These are phyloP conservation scores for Eristalis pertinax DNA, from an alignment of 2,888 invertebrate species.

Conservation along the genomic window DNA sequence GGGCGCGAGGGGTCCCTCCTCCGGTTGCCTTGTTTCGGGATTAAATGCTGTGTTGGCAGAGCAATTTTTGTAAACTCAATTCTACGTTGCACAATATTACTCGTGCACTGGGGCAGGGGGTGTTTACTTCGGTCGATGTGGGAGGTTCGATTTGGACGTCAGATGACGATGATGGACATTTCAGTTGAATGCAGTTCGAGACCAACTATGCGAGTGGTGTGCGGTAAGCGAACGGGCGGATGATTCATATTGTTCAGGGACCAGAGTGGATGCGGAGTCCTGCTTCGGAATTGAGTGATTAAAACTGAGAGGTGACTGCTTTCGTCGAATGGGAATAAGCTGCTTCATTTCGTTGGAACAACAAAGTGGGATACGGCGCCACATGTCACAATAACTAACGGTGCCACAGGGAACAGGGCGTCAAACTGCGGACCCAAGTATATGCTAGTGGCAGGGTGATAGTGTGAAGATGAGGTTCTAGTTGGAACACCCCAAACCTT, in stretches of 20 bases:
- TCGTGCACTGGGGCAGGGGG: not conserved
- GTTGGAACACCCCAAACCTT: too few relatives aligned
- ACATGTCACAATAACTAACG: too few relatives aligned
- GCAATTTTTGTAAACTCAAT: conserved; percentile 13
- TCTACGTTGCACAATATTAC: not conserved
- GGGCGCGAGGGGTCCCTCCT: not conserved
- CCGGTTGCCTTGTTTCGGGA: not conserved
- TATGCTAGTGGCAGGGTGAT: too few relatives aligned
- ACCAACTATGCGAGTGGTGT: not conserved
- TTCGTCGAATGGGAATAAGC: too few relatives aligned
- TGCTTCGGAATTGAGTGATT: not conserved
- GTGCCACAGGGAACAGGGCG: too few relatives aligned
- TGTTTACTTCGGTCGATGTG: not conserved
- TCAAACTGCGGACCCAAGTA: too few relatives aligned
- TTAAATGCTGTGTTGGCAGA: not conserved
- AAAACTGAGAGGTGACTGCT: not conserved
- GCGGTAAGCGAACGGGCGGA: not conserved
- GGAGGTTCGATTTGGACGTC: not conserved
- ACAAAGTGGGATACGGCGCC: too few relatives aligned
- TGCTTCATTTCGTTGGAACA: too few relatives aligned
- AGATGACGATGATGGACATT: not conserved
- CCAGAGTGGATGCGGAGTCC: not conserved
- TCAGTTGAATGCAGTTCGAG: not conserved
- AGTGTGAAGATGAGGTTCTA: too few relatives aligned
- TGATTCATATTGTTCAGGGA: not conserved